Percentiles rank a stretch among this genome's conserved stretches.
phyloP scores from a whole-genome alignment of 2,797 vertebrate genomes.

The Hapalemur alaotrensis region DNA sequence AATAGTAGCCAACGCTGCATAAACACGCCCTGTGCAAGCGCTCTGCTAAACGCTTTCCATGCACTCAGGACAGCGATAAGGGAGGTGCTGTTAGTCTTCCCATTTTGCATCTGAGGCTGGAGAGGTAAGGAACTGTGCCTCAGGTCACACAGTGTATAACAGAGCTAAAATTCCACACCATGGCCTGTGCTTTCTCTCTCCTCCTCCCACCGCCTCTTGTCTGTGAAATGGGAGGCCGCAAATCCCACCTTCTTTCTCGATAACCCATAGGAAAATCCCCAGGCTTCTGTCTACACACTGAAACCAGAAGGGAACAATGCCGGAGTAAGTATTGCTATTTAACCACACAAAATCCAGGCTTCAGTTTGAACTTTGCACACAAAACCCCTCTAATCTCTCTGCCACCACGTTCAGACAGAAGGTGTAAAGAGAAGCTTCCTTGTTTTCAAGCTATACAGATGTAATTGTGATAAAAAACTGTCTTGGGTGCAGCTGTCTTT shows the following conservation, averaged over 20 bases:
- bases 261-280: background rate
- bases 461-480: constrained; percentile 50
- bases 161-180: background rate
- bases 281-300: background rate
- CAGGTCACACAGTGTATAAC: background rate
- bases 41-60: constrained; percentile 15
- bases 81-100: background rate
- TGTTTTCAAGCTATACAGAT: constrained; percentile 49
- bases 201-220: background rate
- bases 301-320: background rate
- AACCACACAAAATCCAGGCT: constrained; percentile 9
- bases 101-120: background rate
- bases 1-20: constrained; percentile 35
- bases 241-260: background rate
- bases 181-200: background rate
- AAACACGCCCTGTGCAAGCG: background rate
- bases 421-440: background rate
- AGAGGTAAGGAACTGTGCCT: background rate
- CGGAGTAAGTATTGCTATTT: background rate
- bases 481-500: background rate
- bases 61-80: background rate
- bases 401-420: constrained; percentile 10
- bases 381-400: constrained; percentile 5
- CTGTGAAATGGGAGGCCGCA: background rate
- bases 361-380: constrained; percentile 31